Percentiles rank a stretch among this genome's conserved stretches.
These are phyloP conservation scores for Diglossa cyanea DNA, from an alignment of 2,797 vertebrate genomes.

Conservation along the genomic window DNA sequence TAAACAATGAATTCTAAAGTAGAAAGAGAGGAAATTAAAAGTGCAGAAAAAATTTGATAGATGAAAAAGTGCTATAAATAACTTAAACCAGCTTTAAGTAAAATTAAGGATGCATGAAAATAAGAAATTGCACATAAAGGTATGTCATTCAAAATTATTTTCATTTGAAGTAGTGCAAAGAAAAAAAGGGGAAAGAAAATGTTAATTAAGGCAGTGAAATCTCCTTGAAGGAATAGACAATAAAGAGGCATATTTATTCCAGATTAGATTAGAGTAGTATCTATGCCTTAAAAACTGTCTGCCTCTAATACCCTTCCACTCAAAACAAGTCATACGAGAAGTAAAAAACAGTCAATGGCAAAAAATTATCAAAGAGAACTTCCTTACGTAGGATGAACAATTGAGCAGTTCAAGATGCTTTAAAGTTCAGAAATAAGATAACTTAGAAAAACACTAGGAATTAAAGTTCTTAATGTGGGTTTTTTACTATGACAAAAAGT, in stretches of 20 bases:
- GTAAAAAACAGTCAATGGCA: background rate
- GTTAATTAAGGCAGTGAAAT: background rate
- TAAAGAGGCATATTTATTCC: background rate
- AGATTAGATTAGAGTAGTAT: background rate
- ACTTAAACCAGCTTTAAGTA: background rate
- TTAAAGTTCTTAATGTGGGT: background rate
- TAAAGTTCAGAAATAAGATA: background rate
- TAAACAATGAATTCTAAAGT: background rate
- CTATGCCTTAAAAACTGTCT: background rate
- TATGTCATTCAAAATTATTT: background rate
- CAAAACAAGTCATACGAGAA: background rate
- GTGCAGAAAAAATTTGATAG: background rate
- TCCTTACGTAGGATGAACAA: background rate
- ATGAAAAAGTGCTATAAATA: background rate
- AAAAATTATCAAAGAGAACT: background rate
- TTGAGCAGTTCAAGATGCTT: background rate
- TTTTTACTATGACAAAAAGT: background rate
- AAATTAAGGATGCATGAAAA: background rate
- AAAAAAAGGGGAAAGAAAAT: background rate
- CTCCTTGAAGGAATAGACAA: background rate
- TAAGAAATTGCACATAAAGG: background rate
- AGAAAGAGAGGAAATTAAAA: background rate
- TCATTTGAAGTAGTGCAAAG: background rate
- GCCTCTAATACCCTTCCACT: background rate
- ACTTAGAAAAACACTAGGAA: background rate